These are phyloP conservation scores for Pterocles burchelli DNA, from an alignment of 2,113 vertebrate species.

Conservation along the genomic window DNA sequence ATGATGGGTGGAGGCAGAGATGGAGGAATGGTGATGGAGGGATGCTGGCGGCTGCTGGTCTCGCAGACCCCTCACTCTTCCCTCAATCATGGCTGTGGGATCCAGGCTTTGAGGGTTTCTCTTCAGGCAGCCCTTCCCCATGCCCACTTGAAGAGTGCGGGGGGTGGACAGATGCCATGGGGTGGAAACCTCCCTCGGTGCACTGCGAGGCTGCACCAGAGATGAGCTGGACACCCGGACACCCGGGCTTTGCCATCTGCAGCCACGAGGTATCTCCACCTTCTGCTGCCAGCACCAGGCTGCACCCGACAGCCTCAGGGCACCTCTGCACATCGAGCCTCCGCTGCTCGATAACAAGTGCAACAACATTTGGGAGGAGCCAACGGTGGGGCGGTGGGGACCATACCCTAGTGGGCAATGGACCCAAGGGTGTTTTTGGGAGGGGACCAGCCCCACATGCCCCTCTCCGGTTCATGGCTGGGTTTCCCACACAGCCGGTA, in stretches of 20 bases:
- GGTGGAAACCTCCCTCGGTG: neutral
- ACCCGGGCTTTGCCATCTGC: neutral
- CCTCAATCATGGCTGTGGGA: neutral
- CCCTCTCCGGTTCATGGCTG: neutral
- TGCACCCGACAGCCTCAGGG: neutral
- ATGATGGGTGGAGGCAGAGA: neutral
- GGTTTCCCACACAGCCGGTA: accelerated
- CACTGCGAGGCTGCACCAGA: accelerated
- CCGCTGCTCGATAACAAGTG: neutral
- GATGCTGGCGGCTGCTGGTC: neutral
- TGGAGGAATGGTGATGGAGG: neutral
- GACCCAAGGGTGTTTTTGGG: neutral
- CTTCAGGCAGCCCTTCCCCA: neutral
- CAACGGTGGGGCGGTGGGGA: neutral
- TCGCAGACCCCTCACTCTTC: neutral
- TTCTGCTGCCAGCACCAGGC: neutral
- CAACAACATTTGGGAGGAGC: accelerated
- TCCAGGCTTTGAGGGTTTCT: neutral
- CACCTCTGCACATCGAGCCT: neutral
- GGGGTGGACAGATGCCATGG: neutral
- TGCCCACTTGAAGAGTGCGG: neutral
- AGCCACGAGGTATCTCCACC: neutral
- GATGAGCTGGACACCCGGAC: too few species aligned
- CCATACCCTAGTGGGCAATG: neutral
- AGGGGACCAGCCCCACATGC: neutral